These are phyloP conservation scores for Ditylenchus weischeri DNA, from an alignment of 2,888 invertebrate species.

Conservation along the genomic window DNA sequence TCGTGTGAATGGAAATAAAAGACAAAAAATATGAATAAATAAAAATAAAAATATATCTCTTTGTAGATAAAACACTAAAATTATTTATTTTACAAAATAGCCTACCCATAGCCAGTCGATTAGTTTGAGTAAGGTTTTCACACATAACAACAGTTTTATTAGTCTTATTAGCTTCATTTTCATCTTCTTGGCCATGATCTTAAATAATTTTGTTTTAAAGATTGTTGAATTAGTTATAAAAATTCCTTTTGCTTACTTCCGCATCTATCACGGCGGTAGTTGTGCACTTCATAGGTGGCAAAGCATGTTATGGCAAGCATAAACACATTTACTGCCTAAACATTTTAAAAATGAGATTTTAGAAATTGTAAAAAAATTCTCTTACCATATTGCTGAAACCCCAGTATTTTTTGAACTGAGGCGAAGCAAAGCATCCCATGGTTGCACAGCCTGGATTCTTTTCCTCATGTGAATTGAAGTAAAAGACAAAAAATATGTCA, in stretches of 20 bases:
- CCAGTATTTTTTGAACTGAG: background rate
- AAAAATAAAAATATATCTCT: no score
- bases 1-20: no score
- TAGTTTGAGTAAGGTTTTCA: background rate
- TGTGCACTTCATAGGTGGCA: background rate
- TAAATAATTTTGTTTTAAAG: no score
- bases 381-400: slow-evolving; percentile 8
- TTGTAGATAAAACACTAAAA: no score
- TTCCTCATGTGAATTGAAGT: background rate
- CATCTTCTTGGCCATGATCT: background rate
- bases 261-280: background rate
- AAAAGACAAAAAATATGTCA: background rate
- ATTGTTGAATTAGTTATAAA: no score
- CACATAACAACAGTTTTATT: background rate
- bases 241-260: background rate
- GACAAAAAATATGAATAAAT: no score
- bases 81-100: no score
- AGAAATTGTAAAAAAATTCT: background rate
- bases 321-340: background rate
- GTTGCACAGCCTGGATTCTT: slow-evolving; percentile 3
- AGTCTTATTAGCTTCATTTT: background rate
- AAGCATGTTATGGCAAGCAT: background rate
- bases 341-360: background rate
- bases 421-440: background rate
- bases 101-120: slow-evolving; percentile 3